Conservation (phyloP, 2,797 vertebrate species). For the Mormyrus hasselquistii region DNA sequence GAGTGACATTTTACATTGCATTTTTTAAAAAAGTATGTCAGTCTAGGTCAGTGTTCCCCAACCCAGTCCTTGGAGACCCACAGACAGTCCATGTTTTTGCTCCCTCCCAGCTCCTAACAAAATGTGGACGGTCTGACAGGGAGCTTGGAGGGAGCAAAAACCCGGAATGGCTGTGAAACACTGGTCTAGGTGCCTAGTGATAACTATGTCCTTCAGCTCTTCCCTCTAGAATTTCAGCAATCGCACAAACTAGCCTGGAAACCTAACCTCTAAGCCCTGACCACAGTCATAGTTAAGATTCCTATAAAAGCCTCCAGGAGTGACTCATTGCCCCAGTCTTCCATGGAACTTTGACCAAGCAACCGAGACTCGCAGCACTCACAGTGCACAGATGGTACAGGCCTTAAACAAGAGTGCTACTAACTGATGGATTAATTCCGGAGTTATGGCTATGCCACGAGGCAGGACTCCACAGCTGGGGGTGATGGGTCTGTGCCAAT, state of each 20-base stretch:
- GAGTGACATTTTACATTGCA: not conserved
- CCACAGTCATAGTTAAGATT: not conserved
- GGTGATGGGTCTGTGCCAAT: not conserved
- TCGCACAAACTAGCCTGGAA: constrained; percentile 12
- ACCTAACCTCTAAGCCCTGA: constrained; percentile 6
- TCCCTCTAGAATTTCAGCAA: not conserved
- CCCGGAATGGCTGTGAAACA: not conserved
- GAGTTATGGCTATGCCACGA: not conserved
- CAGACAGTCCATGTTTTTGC: not conserved
- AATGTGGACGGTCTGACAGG: not conserved
- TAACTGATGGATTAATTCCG: not conserved
- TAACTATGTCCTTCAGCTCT: not conserved
- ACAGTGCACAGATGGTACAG: not conserved
- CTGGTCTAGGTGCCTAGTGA: not conserved
- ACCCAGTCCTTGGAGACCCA: not conserved
- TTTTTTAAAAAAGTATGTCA: not conserved
- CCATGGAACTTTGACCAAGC: not conserved
- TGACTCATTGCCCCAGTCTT: not conserved
- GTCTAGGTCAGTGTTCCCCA: not conserved
- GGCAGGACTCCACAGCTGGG: not conserved
- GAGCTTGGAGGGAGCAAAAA: not conserved
- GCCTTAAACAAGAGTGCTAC: not conserved
- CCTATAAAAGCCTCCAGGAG: not conserved
- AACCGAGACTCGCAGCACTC: not conserved
- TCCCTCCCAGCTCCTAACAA: not conserved